Conservation (phyloP, 1,140 invertebrate species). For the Papilio polytes region DNA sequence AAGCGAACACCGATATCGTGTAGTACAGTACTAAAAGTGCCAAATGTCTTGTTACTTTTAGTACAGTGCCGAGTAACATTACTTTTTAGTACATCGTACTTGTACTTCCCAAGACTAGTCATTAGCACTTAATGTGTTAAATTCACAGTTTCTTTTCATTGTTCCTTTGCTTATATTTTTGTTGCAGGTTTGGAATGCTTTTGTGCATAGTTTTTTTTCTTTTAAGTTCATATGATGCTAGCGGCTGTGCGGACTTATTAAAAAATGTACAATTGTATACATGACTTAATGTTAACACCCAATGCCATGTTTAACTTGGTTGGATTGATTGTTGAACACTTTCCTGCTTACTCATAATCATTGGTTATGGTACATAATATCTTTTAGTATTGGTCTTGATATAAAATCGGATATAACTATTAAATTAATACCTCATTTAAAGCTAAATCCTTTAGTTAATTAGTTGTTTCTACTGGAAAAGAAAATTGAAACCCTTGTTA, state of each 20-base stretch:
- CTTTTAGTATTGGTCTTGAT: not conserved
- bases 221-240: not conserved
- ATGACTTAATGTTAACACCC: not conserved
- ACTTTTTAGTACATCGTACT: no score
- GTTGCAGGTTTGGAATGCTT: slow-evolving; percentile 21
- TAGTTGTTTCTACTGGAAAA: not conserved
- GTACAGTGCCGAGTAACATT: no score
- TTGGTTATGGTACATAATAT: not conserved
- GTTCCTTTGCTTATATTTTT: slow-evolving; percentile 45
- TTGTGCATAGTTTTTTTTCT: not conserved
- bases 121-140: not conserved
- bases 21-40: no score
- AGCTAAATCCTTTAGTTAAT: not conserved
- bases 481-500: no score
- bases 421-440: not conserved
- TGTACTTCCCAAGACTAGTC: no score
- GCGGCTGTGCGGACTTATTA: not conserved
- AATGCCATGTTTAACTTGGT: not conserved
- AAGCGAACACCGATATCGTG: no score
- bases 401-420: not conserved
- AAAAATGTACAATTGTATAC: not conserved
- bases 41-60: no score
- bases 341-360: not conserved
- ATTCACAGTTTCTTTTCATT: slow-evolving; percentile 30
- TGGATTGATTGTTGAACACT: not conserved